These are phyloP conservation scores for Sinopyrophorus schimmeli DNA, from an alignment of 2,888 invertebrate genomes.

Conservation along the genomic window DNA sequence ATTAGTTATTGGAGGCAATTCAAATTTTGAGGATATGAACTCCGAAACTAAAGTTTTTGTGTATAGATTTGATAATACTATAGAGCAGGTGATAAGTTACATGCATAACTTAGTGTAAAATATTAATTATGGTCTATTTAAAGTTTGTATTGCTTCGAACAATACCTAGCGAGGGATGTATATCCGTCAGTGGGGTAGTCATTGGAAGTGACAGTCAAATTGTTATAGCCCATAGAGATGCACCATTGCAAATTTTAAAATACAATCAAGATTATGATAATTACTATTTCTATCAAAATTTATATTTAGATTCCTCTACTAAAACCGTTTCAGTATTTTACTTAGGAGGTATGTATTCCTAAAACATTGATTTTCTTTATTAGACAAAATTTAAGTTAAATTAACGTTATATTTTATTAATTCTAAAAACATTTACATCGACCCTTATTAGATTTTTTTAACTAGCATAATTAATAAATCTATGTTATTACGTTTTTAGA, in stretches of 20 bases:
- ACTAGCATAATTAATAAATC: background rate
- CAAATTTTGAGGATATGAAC: constrained; percentile 19
- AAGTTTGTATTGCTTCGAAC: constrained; percentile 46
- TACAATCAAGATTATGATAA: constrained; percentile 45
- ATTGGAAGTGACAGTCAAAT: constrained; percentile 46
- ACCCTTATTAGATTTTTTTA: too few species aligned
- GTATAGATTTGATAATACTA: constrained; percentile 41
- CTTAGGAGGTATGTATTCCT: constrained; percentile 45
- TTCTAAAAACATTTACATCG: too few species aligned
- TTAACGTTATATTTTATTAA: too few species aligned
- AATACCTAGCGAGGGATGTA: constrained; percentile 43
- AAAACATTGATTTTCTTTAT: background rate
- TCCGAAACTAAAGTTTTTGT: constrained; percentile 39
- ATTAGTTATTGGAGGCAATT: constrained; percentile 46
- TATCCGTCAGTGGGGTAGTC: constrained; percentile 45
- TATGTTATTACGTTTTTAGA: constrained; percentile 33
- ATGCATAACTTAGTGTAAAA: too few species aligned
- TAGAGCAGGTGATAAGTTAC: constrained; percentile 44
- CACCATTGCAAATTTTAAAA: constrained; percentile 46
- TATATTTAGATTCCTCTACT: constrained; percentile 43
- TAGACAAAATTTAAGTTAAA: constrained; percentile 8
- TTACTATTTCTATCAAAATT: constrained; percentile 49
- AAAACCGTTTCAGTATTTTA: constrained; percentile 47
- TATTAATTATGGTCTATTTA: too few species aligned
- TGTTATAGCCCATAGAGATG: constrained; percentile 44